A percentile compares a stretch with the other conserved stretches of the same genome.
Evolutionary conservation across 2,888 invertebrate genomes (phyloP).

Genomic region (Mythimna impura): DNA sequence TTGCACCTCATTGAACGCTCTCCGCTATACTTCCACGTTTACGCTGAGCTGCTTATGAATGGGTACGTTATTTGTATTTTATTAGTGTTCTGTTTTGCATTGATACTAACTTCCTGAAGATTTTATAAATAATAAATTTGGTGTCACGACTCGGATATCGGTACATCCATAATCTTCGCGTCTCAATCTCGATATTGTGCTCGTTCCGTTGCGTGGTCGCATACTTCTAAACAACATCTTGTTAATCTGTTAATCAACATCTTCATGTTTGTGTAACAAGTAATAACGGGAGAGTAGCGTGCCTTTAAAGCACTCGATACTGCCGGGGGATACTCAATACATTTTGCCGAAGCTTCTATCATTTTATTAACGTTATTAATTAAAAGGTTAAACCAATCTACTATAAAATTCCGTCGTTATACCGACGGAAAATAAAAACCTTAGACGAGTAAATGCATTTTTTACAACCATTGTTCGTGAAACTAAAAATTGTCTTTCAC

Average conservation of each 20-base stretch:
- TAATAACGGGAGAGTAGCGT: background rate
- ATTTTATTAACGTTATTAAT: background rate
- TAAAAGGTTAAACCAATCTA: background rate
- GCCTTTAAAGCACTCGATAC: background rate
- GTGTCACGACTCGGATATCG: background rate
- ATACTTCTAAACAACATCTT: conserved; percentile 4
- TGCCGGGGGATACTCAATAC: background rate
- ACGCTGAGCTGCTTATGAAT: conserved; percentile 29
- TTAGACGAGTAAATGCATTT: background rate
- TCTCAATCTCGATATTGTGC: background rate
- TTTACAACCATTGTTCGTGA: background rate
- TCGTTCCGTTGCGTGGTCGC: background rate
- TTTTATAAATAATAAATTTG: conserved; percentile 15
- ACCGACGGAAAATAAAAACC: background rate
- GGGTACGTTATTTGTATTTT: conserved; percentile 42
- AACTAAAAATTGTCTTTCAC: background rate
- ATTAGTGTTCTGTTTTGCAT: conserved; percentile 8
- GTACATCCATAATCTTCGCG: conserved; percentile 4
- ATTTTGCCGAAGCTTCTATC: background rate
- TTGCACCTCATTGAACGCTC: conserved; percentile 51
- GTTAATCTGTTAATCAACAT: conserved; percentile 11
- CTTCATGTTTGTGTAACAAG: background rate
- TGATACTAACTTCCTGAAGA: background rate
- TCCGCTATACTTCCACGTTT: conserved; percentile 9
- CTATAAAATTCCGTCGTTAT: background rate